Evolutionary conservation across 2,888 invertebrate genomes (phyloP), one percentile per base, ranked within the genome.

Genomic region (Allolobophora icterica): DNA sequence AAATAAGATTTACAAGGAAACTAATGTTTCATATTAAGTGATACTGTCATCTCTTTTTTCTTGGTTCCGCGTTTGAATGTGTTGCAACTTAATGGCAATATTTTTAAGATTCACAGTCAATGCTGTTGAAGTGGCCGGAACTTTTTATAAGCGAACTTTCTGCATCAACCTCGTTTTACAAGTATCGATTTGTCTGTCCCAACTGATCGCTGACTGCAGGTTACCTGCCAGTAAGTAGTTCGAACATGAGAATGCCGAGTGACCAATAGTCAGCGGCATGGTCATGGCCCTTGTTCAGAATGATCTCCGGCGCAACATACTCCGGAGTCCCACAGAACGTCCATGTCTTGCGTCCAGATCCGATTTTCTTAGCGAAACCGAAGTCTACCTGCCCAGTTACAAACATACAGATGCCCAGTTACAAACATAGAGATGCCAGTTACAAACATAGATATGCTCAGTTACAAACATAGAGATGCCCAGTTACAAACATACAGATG

Each of bases 281-380:
- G 95, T 99, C 99, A 95, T 99, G 99, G 90, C 99, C 99, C 94
- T 98, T 97, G 96, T 99, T 99, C 94, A 99, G 96, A 94, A 99
- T 99, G 92, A 99, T 98, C 96, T 99, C 99, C 0, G 99, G 99
- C 21, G 99, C 99, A 19, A 99, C 99, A 95, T 99, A 99, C 95
- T 99, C 96, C 0, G 96, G 95, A 11, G 99, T 99, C 11, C 99
- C 99, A 95, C 99, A 99, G 96, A 99, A 99, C 0, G 99, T 99
- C 99, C 99, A 99, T 0, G 99, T 99, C 96, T 99, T 99, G 92
- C 98, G 97, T 91, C 99, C 99, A 91, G 95, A 94, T 87, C 96
- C 96, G 94, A 99, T 96, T 94, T 98, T 98, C 96, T 99, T 99
- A n/a, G 99, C 99, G 96, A 99, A 99, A 40, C 99, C 99, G 96